A percentile compares a stretch with the other conserved stretches of the same genome.
These are phyloP conservation scores for Henicopernis longicauda DNA, from an alignment of 2,113 vertebrate species.

Conservation along the genomic window DNA sequence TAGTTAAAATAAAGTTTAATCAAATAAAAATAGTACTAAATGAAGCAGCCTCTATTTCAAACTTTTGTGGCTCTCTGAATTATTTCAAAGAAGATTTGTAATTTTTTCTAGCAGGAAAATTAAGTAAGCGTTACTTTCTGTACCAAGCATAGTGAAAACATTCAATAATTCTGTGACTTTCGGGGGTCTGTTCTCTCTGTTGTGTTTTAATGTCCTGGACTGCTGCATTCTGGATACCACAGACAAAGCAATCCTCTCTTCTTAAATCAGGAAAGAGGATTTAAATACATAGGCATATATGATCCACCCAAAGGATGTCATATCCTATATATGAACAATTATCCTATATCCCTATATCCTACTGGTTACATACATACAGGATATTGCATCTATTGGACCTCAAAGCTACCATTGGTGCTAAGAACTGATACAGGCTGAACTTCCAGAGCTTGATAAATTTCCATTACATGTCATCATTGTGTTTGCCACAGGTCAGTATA, in stretches of 20 bases:
- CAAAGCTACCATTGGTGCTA: not conserved
- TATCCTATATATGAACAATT: not conserved
- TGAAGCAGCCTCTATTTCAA: not conserved
- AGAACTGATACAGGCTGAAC: not conserved
- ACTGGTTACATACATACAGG: not conserved
- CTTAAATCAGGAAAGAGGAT: not conserved
- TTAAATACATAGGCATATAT: not conserved
- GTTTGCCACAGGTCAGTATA: not conserved
- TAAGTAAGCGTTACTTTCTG: not conserved
- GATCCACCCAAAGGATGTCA: not conserved
- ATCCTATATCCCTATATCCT: not conserved
- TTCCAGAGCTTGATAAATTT: not conserved
- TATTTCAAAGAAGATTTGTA: not conserved
- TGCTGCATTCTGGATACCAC: not conserved
- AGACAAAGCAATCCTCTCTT: not conserved
- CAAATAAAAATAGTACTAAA: not conserved
- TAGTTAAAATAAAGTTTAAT: not conserved
- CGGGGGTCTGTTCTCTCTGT: not conserved
- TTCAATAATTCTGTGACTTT: not conserved
- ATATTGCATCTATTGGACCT: not conserved
- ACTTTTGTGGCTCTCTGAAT: not conserved
- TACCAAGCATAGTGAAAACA: not conserved
- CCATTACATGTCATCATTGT: not conserved
- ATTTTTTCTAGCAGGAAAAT: not conserved
- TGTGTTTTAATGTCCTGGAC: not conserved